Base-by-base conservation (phyloP, 2,888 invertebrate species). In the Andrena praecox region DNA sequence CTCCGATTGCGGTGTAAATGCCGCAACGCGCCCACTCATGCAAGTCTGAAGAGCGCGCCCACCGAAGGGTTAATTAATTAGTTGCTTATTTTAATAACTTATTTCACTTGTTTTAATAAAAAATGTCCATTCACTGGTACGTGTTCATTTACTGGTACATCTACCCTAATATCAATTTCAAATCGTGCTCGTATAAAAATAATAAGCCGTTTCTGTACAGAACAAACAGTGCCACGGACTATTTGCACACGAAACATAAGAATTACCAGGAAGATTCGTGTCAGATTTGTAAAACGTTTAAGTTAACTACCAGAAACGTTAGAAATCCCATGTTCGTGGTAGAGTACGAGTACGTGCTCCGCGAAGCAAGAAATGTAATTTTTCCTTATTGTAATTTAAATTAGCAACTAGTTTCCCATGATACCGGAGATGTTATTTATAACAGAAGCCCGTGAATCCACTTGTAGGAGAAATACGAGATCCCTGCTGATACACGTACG, bases 281-380 rank as follows among this genome's bases (percentile, higher is more conserved):
- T 27, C 31, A 73, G 16, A 67, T 52, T 27, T 83, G 82, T 4
- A 60, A 82, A 24, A 27, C 54, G 67, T 66, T 70, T 66, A 31
- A 29, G 3, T 63, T 83, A 20, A 27, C 7, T 6, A 62, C 16
- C 20, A 29, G 6, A 50, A 27, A 52, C 10, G 56, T 77, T 69
- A 73, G n/a, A 69, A 82, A 82, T 72, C 74, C 81, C 0, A 67
- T 80, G 66, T 86, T 81, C 50, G 66, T 87, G 8, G 66, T 89
- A 31, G 82, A 87, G 7, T 85, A 84, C 24, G 77, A 81, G 27
- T 85, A 85, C 7, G 4, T 62, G 50, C 27, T 75, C 0, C 5
- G 29, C 27, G 77, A 82, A 74, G 24, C 27, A 16, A 70, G 1
- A 73, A 56, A 70, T 29, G 82, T 82, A 77, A 73, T 59, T 24